Conservation (phyloP, 2,797 vertebrate genomes). For the Neoniphon sammara region DNA sequence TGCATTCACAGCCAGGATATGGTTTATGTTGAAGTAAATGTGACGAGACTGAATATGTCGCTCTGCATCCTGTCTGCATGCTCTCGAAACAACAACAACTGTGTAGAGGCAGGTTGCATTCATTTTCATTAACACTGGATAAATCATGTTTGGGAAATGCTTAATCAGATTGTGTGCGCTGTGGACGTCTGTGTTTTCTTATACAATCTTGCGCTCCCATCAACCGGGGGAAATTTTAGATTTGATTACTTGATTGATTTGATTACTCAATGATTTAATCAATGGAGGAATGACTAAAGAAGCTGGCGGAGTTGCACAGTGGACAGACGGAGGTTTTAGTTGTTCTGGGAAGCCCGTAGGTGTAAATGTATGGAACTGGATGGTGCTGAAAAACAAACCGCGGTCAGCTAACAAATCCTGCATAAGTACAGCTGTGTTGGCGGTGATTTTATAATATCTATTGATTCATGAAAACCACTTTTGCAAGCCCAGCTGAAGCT, state of each 20-base stretch:
- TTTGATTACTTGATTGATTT: conserved; percentile 75
- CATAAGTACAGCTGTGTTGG: no score
- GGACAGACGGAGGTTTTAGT: not conserved
- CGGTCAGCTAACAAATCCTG: no score
- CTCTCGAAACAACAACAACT: conserved; percentile 38
- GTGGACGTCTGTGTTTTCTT: conserved; percentile 63
- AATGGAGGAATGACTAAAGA: conserved; percentile 45
- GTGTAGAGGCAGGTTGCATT: conserved; percentile 68
- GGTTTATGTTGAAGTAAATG: conserved; percentile 20
- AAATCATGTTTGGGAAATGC: conserved; percentile 66
- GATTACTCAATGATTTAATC: conserved; percentile 64
- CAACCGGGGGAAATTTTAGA: conserved; percentile 59
- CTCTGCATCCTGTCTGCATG: conserved; percentile 26
- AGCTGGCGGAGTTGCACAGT: conserved; percentile 9
- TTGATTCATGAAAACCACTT: not conserved
- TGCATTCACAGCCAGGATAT: conserved; percentile 19
- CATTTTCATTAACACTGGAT: conserved; percentile 68
- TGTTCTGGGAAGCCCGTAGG: not conserved
- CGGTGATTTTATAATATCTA: not conserved
- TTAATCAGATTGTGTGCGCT: conserved; percentile 73
- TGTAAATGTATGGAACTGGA: not conserved
- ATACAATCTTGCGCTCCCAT: conserved; percentile 53
- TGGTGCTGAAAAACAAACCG: not conserved
- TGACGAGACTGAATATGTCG: conserved; percentile 3
- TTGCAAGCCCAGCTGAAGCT: not conserved